These are phyloP conservation scores for Pogonomyrmex californicus DNA, from an alignment of 1,140 invertebrate genomes.

Conservation along the genomic window DNA sequence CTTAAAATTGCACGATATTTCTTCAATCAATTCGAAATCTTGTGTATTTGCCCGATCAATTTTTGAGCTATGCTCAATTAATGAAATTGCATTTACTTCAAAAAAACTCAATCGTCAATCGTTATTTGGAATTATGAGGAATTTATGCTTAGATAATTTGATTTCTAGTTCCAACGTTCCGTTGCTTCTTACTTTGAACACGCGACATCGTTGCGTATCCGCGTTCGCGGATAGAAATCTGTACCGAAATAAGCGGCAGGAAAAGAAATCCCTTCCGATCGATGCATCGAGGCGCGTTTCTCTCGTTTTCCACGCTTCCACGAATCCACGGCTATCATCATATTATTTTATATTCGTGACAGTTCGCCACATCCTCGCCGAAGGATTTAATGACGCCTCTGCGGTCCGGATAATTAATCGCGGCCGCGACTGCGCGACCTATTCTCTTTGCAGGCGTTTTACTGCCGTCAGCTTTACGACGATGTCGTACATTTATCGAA, in stretches of 20 bases:
- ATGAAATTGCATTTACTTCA: neutral
- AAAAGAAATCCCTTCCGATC: neutral
- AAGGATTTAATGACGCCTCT: conserved; percentile 54
- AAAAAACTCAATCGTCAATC: neutral
- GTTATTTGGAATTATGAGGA: neutral
- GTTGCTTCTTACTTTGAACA: neutral
- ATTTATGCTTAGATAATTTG: neutral
- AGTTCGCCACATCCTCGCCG: neutral
- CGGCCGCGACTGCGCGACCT: conserved; percentile 37
- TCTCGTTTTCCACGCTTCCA: conserved; percentile 1
- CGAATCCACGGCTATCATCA: neutral
- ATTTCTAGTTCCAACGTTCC: neutral
- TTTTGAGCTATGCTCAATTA: neutral
- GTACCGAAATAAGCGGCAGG: neutral
- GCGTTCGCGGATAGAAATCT: neutral
- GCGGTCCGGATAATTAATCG: conserved; percentile 59
- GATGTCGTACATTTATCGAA: conserved; percentile 64
- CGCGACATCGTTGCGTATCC: neutral
- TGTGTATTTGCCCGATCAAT: neutral
- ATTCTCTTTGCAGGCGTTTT: conserved; percentile 51
- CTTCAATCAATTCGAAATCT: neutral
- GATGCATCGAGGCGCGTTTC: neutral
- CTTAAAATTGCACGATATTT: neutral
- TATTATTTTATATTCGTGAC: conserved; percentile 23
- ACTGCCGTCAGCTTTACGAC: conserved; percentile 47